phyloP scores from a whole-genome alignment of 23 tunicate species.

The Styela plicata region DNA sequence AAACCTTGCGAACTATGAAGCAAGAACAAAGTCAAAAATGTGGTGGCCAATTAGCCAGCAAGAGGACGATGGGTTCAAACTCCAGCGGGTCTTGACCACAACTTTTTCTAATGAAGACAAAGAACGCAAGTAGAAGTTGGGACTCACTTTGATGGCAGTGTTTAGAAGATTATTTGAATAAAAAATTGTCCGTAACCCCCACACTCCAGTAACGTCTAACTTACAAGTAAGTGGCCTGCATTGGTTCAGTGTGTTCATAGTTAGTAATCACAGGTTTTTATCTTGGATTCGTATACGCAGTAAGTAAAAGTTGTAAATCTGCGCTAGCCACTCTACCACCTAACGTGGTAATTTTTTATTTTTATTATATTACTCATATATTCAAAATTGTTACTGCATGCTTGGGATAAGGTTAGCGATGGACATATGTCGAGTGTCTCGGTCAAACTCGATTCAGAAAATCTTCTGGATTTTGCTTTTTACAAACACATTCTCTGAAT shows the following conservation, averaged over 20 bases:
- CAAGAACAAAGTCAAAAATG: not conserved
- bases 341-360: too few species aligned
- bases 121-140: not conserved
- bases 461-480: too few species aligned
- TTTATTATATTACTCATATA: too few species aligned
- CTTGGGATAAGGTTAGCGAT: too few species aligned
- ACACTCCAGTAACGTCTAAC: conserved; percentile 21
- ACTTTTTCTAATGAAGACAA: not conserved
- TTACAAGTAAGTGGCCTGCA: conserved; percentile 6
- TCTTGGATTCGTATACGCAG: too few species aligned
- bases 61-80: not conserved
- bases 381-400: too few species aligned
- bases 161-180: conserved; percentile 15
- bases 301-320: too few species aligned
- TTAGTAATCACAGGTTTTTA: too few species aligned
- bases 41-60: conserved; percentile 3
- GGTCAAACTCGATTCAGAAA: too few species aligned
- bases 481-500: too few species aligned
- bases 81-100: not conserved
- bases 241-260: not conserved
- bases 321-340: too few species aligned
- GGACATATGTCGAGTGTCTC: too few species aligned
- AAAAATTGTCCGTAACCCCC: conserved; percentile 10
- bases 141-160: conserved; percentile 16
- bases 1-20: not conserved